Conservation (phyloP, 1,140 invertebrate species). For the Oscheius sp. region DNA sequence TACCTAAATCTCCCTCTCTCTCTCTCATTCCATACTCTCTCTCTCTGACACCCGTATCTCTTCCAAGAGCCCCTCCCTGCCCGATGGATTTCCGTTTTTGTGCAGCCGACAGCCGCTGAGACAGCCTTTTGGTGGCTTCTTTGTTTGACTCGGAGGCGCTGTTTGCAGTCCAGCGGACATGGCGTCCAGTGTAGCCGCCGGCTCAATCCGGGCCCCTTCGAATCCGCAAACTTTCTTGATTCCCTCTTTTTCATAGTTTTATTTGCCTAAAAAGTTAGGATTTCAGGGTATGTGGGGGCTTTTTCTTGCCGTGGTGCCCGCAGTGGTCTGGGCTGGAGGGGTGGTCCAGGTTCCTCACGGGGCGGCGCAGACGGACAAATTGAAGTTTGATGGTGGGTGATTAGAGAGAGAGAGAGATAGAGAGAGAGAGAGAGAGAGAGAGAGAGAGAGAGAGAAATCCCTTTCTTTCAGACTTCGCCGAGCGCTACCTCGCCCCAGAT, state of each 20-base stretch:
- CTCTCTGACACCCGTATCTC: not conserved
- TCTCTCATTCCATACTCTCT: no score
- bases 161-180: constrained; percentile 8
- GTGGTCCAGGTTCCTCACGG: not conserved
- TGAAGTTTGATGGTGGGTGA: not conserved
- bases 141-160: constrained; percentile 8
- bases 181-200: not conserved
- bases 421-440: no score
- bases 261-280: no score
- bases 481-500: constrained; percentile 54
- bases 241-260: not conserved
- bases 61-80: not conserved
- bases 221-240: not conserved
- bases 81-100: not conserved
- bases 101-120: not conserved
- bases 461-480: constrained; percentile 39
- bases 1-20: no score
- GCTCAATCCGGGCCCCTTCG: not conserved
- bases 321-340: not conserved
- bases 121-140: constrained; percentile 3
- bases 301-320: not conserved
- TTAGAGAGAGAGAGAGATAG: not conserved
- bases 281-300: not conserved
- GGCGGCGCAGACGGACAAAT: not conserved
- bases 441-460: no score